Conservation (phyloP, 2,113 vertebrate genomes). For the Tachuris rubrigastra region DNA sequence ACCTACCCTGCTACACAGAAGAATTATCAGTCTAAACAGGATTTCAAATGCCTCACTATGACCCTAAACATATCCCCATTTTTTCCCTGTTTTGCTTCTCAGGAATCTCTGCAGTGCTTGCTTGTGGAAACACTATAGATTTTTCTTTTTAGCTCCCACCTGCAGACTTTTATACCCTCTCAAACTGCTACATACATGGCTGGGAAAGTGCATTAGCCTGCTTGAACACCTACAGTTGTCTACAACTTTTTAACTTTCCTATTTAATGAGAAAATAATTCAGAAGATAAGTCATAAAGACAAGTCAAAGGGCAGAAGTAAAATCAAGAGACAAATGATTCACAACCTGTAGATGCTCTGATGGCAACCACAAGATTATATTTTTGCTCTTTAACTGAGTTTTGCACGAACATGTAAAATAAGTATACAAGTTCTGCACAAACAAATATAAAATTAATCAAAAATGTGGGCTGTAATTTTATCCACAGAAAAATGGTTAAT, state of each 20-base stretch:
- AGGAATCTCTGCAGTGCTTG: not conserved
- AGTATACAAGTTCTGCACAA: not conserved
- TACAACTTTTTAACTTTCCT: not conserved
- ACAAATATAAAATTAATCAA: not conserved
- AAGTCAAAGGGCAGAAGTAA: not conserved
- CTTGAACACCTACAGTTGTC: not conserved
- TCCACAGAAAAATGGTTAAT: not conserved
- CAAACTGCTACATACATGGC: not conserved
- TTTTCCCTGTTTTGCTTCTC: not conserved
- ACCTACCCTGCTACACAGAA: not conserved
- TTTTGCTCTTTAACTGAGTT: not conserved
- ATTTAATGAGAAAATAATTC: not conserved
- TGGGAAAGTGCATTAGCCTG: not conserved
- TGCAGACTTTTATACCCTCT: not conserved
- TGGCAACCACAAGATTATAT: not conserved
- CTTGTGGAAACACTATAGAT: not conserved
- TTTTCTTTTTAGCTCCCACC: not conserved
- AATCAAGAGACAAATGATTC: not conserved
- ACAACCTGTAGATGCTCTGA: not conserved
- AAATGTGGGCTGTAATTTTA: not conserved
- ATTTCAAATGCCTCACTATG: not conserved
- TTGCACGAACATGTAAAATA: not conserved
- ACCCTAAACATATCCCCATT: not conserved
- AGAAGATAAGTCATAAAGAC: not conserved
- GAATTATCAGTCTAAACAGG: not conserved